Conservation (phyloP, 2,888 invertebrate species). For the Hirtodrosophila confusa region DNA sequence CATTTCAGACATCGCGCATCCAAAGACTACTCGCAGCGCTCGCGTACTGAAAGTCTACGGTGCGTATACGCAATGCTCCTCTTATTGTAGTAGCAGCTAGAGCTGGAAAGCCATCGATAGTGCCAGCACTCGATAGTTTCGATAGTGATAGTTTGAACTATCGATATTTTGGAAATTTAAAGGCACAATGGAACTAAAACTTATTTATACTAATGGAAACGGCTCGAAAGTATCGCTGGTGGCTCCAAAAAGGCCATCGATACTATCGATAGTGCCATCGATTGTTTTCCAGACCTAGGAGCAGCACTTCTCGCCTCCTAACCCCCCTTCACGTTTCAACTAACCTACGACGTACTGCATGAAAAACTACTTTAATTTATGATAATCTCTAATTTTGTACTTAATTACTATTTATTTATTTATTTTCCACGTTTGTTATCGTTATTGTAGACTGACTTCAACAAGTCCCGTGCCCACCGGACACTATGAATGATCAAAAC, state of each 20-base stretch:
- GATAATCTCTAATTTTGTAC: conserved; percentile 9
- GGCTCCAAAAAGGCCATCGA: neutral
- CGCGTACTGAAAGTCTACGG: conserved; percentile 93
- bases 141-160: neutral
- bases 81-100: conserved; percentile 23
- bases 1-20: conserved; percentile 88
- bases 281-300: neutral
- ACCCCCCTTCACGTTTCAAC: conserved; percentile 22
- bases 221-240: no score
- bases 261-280: neutral
- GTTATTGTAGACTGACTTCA: conserved; percentile 80
- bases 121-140: neutral
- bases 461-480: conserved; percentile 81
- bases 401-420: conserved; percentile 29
- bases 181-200: no score
- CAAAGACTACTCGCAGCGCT: conserved; percentile 93
- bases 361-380: conserved; percentile 17
- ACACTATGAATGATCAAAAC: conserved; percentile 75
- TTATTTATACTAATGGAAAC: no score
- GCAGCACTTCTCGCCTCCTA: conserved; percentile 9
- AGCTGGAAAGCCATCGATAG: no score
- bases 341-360: conserved; percentile 37
- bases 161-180: no score
- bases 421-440: conserved; percentile 45
- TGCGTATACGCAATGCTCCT: conserved; percentile 82